Conservation (phyloP, 1,140 invertebrate species). For the Brachystomella parvula region DNA sequence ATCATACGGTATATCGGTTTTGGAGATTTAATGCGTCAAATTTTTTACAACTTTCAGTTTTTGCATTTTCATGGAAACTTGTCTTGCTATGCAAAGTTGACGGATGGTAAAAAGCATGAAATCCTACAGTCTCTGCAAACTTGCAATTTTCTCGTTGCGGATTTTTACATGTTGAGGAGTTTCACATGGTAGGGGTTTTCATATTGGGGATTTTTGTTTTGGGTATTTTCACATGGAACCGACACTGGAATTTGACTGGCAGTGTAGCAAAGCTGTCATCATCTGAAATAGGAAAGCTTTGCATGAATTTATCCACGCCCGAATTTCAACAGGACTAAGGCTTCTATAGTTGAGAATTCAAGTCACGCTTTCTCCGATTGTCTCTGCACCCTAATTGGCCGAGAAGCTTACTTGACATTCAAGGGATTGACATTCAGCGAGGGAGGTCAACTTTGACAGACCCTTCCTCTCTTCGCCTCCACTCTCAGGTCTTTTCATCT, state of each 20-base stretch:
- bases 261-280: too few species aligned
- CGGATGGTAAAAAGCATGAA: not conserved
- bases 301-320: too few species aligned
- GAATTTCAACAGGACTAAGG: not conserved
- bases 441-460: constrained; percentile 37
- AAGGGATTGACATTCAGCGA: constrained; percentile 38
- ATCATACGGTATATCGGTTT: too few species aligned
- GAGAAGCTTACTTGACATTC: constrained; percentile 36
- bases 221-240: too few species aligned
- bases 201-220: too few species aligned
- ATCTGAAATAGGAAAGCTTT: too few species aligned
- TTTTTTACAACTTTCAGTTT: too few species aligned
- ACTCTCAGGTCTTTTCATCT: constrained; percentile 8
- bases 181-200: too few species aligned
- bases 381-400: constrained; percentile 36
- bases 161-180: not conserved
- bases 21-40: too few species aligned
- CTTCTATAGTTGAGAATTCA: constrained; percentile 15
- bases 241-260: not conserved
- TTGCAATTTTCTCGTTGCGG: not conserved
- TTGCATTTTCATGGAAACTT: too few species aligned
- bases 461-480: constrained; percentile 12
- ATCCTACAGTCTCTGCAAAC: too few species aligned
- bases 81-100: not conserved
- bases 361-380: constrained; percentile 18